Evolutionary conservation across 2,113 vertebrate genomes (phyloP).

Genomic region (Oreochromis niloticus): DNA sequence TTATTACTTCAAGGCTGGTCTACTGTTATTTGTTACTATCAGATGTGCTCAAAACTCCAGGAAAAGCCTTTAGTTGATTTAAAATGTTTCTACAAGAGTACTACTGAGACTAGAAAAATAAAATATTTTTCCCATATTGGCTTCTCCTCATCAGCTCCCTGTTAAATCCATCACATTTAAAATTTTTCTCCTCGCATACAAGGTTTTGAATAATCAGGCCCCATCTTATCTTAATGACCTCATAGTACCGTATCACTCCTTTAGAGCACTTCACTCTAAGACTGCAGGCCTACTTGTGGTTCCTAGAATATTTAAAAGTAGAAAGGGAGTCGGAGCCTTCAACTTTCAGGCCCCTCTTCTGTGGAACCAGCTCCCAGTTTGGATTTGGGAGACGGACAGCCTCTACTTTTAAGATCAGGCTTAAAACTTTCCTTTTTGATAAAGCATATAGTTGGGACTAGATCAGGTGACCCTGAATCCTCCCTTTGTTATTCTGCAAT

Average conservation of each 20-base stretch:
- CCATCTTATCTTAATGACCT: neutral
- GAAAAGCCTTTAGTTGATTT: neutral
- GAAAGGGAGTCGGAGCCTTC: neutral
- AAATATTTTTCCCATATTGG: neutral
- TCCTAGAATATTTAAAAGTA: neutral
- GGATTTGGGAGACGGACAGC: neutral
- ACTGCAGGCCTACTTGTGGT: neutral
- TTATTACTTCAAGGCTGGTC: neutral
- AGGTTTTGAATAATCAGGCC: neutral
- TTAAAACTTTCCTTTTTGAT: neutral
- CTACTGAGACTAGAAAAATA: neutral
- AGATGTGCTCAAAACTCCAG: neutral
- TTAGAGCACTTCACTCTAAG: neutral
- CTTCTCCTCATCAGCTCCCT: neutral
- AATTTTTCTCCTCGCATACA: neutral
- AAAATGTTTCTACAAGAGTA: neutral
- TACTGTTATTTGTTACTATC: neutral
- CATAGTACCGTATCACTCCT: neutral
- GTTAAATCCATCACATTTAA: neutral
- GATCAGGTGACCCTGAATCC: neutral
- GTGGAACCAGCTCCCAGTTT: neutral
- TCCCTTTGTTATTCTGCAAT: neutral
- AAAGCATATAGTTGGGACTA: neutral
- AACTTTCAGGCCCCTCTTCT: neutral
- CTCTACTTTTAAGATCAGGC: neutral